Evolutionary conservation across 1,140 invertebrate genomes (phyloP).

Genomic region (Drosophila paulistorum): DNA sequence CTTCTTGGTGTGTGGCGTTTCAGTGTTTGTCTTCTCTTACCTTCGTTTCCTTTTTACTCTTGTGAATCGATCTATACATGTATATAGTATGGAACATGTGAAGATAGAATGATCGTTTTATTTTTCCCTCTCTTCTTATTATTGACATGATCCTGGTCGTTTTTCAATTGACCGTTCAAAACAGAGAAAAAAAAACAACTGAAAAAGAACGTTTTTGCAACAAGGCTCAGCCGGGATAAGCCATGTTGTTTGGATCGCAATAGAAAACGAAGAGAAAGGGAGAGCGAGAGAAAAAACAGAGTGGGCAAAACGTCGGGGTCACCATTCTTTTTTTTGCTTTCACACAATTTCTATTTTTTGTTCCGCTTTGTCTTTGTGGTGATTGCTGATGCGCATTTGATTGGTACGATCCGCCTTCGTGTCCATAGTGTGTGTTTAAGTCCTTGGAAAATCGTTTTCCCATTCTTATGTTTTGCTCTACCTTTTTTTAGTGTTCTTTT

Average conservation of each 20-base stretch:
- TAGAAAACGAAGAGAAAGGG: constrained; percentile 15
- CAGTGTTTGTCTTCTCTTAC: constrained; percentile 55
- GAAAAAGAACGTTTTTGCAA: constrained; percentile 50
- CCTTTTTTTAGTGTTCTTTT: constrained; percentile 35
- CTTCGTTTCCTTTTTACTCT: constrained; percentile 26
- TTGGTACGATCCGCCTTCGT: constrained; percentile 53
- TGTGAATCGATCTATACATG: constrained; percentile 3
- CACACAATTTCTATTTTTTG: constrained; percentile 41
- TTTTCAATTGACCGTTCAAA: constrained; percentile 81
- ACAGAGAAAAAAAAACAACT: constrained; percentile 16
- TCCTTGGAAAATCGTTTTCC: constrained; percentile 72
- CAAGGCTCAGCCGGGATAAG: constrained; percentile 81
- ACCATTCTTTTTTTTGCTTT: constrained; percentile 26
- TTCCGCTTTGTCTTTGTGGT: constrained; percentile 51
- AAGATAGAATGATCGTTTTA: constrained; percentile 40
- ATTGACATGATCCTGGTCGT: constrained; percentile 59
- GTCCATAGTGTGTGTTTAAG: constrained; percentile 60
- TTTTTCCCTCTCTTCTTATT: constrained; percentile 25
- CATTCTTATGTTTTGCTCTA: constrained; percentile 41
- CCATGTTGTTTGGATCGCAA: constrained; percentile 64
- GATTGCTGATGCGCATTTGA: constrained; percentile 79
- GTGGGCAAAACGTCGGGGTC: constrained; percentile 11
- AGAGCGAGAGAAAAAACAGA: background rate
- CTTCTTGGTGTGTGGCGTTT: constrained; percentile 56
- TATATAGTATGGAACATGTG: too few relatives aligned